phyloP scores from a whole-genome alignment of 1,140 invertebrate genomes.

The Hetaerina americana region DNA sequence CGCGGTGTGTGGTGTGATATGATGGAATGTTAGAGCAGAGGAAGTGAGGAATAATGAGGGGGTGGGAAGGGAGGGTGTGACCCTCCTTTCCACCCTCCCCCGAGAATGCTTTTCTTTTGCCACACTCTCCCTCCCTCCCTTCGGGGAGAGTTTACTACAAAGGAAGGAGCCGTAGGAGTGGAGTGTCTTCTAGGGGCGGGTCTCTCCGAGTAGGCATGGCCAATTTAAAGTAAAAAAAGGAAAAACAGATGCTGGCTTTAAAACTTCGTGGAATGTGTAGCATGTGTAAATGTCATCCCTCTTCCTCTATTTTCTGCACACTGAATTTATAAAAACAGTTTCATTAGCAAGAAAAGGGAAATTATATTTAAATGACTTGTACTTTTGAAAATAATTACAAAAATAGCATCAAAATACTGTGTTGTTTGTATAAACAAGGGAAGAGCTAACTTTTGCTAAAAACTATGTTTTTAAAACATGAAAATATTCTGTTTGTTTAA shows the following conservation, averaged over 20 bases:
- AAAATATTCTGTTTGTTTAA: neutral
- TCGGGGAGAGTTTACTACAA: no score
- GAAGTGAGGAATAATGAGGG: neutral
- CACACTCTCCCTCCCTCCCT: no score
- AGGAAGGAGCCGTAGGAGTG: no score
- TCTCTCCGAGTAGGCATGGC: no score
- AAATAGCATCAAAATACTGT: neutral
- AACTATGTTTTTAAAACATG: neutral
- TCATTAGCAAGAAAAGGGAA: neutral
- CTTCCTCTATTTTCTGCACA: neutral
- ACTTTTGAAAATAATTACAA: slow-evolving; percentile 1
- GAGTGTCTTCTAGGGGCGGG: no score
- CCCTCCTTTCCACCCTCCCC: no score
- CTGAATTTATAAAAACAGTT: neutral
- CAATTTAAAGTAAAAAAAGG: no score
- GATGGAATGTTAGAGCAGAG: neutral
- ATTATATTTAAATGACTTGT: neutral
- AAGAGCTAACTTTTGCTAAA: neutral
- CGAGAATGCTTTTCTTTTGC: no score
- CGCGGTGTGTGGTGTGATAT: no score
- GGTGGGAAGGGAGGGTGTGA: neutral
- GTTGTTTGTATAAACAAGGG: neutral
- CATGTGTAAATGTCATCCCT: neutral
- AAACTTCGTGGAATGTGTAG: neutral
- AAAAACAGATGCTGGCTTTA: neutral